Conservation (phyloP, 2,797 vertebrate genomes). For the Microchirus variegatus region DNA sequence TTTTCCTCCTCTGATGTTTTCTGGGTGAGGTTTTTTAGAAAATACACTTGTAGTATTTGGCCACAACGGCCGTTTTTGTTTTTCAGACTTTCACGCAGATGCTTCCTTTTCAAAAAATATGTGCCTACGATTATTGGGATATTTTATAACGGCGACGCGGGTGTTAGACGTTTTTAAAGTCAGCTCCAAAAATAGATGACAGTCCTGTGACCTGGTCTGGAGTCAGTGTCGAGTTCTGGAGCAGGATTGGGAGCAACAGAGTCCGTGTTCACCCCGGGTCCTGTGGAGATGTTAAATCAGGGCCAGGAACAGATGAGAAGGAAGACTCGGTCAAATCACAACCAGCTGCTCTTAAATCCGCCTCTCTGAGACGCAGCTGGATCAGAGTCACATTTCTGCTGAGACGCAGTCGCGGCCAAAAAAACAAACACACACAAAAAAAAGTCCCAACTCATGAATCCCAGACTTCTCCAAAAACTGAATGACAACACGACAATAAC, state of each 20-base stretch:
- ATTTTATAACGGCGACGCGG: background rate
- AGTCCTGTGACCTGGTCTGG: background rate
- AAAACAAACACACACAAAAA: too few species aligned
- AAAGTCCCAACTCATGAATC: constrained; percentile 28
- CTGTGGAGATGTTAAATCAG: constrained; percentile 9
- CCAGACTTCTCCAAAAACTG: constrained; percentile 14
- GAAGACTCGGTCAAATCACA: constrained; percentile 49
- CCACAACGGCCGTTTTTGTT: too few species aligned
- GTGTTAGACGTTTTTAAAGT: background rate
- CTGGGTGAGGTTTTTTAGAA: too few species aligned
- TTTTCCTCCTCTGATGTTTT: too few species aligned
- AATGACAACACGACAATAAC: constrained; percentile 1
- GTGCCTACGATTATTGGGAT: too few species aligned
- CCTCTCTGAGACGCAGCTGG: constrained; percentile 26
- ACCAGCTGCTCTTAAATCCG: constrained; percentile 67
- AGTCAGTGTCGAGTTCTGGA: constrained; percentile 2
- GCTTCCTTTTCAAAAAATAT: too few species aligned
- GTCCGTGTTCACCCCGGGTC: background rate
- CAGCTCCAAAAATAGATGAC: background rate
- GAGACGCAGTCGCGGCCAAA: constrained; percentile 16
- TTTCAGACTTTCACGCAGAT: too few species aligned
- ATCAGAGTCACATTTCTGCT: constrained; percentile 24
- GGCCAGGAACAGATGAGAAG: constrained; percentile 40
- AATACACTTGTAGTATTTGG: too few species aligned
- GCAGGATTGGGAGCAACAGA: background rate